Base-by-base conservation (phyloP, 2,797 vertebrate genomes). In the Fratercula arctica region DNA sequence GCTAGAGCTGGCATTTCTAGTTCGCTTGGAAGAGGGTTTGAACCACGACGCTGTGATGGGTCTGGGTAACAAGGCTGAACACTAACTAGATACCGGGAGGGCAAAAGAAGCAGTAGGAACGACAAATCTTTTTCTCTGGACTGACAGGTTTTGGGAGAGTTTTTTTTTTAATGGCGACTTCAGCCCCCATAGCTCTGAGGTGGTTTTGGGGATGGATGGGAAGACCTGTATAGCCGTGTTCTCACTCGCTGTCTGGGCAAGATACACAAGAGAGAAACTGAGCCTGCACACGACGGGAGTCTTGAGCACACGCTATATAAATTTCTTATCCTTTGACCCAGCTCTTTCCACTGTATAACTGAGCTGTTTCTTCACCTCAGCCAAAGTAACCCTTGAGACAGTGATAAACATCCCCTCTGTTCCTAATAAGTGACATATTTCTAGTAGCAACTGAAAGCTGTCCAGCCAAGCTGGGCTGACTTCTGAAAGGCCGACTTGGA, bases 351-450 rank as follows among this genome's bases (percentile, higher is more conserved):
- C 91, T 94, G 35, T 90, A 95, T 90, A 95, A 91, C 87, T 35
- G 57, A 95, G 70, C 66, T 88, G 56, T 88, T 92, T 85, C 93
- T 92, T 87, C 1, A 5, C 61, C 75, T 94, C 89, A 89, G 90
- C 78, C 90, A 87, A 77, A 82, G 88, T 73, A 95, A 92, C 90
- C 81, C 86, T 70, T 90, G 74, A 96, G 95, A 96, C 94, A 89
- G 82, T 91, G 93, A 92, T 91, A 96, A 97, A 96, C 92, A 93
- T 93, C 81, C 51, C 75, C 93, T 80, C 95, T 97, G 89, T 70
- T 96, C 89, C 84, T 93, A 96, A 80, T 94, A 96, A 96, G 95
- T 96, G 90, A 95, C 93, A 86, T 89, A 92, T 89, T 96, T 96
- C 86, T 75, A 85, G 94, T 95, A 96, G 89, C 88, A 96, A 92